These are phyloP conservation scores for Diarsia mendica DNA, from an alignment of 2,888 invertebrate species.

Conservation along the genomic window DNA sequence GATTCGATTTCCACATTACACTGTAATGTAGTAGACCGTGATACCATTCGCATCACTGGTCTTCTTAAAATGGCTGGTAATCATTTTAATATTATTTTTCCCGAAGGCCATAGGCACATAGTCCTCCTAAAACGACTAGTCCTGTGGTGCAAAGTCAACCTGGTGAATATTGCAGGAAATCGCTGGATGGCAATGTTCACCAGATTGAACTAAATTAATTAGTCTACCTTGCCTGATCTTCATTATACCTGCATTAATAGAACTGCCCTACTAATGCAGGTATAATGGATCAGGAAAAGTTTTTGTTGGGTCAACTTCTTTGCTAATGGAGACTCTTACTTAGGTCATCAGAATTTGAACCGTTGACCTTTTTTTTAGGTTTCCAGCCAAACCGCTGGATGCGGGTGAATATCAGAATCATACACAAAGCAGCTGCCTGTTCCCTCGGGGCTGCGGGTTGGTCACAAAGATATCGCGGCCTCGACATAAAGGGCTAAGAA, in stretches of 20 bases:
- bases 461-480: too few species aligned
- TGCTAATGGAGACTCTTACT: background rate
- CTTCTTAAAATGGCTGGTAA: background rate
- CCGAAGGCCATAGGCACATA: too few species aligned
- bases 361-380: background rate
- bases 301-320: background rate
- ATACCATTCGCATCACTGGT: background rate
- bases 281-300: background rate
- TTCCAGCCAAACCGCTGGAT: background rate
- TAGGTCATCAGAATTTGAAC: background rate
- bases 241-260: too few species aligned
- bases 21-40: background rate
- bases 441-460: too few species aligned
- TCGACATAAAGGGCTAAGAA: too few species aligned
- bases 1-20: conserved; percentile 19
- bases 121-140: background rate
- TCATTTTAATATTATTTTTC: background rate
- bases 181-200: too few species aligned
- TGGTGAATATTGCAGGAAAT: too few species aligned
- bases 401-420: background rate
- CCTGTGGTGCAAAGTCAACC: background rate
- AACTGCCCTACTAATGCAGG: background rate
- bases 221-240: too few species aligned
- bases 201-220: too few species aligned
- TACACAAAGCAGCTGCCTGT: background rate